Evolutionary conservation across 2,888 invertebrate genomes (phyloP), one percentile per base, ranked within the genome.

Genomic region (Epirrhoe tristata): DNA sequence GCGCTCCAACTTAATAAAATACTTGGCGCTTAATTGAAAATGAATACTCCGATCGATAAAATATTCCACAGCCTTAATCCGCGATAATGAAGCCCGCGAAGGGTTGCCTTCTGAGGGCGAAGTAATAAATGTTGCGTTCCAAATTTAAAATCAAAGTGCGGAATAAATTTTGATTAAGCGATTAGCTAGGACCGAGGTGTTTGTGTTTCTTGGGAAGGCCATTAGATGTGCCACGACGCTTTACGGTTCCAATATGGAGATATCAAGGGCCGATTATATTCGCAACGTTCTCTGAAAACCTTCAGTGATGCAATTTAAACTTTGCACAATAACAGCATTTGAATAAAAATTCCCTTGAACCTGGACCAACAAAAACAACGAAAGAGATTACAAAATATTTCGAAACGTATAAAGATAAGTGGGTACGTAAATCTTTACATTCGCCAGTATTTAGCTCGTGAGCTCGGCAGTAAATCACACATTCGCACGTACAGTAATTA

Each of bases 91-190:
- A 93, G 88, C 81, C 84, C 84, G 85, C 88, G 90, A 91, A 93
- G 91, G 93, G 91, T 90, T 91, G 90, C 85, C 84, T 83, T 68
- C 79, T 86, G 88, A 90, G 90, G 90, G 88, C 83, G 85, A 87
- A 87, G 85, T 93, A 93, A 93, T 92, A 93, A 93, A 93, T 93
- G 93, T 93, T 93, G 91, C 92, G 91, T 91, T 70, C 86, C 89
- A 93, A 93, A 93, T 93, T 93, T 93, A 93, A 93, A 93, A 93
- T 93, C 91, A 93, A 93, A 93, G 92, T 91, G 93, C 90, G 92
- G 93, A 92, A 93, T 93, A 93, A 93, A 93, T 93, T 93, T 93
- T 91, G 93, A 93, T 93, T 93, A 93, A 92, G 91, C 93, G 93
- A 93, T 93, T 93, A 93, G 91, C 92, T 78, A 77, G 81, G 75